These are phyloP conservation scores for Cyprinodon diabolis DNA, from an alignment of 2,797 vertebrate species.

Conservation along the genomic window DNA sequence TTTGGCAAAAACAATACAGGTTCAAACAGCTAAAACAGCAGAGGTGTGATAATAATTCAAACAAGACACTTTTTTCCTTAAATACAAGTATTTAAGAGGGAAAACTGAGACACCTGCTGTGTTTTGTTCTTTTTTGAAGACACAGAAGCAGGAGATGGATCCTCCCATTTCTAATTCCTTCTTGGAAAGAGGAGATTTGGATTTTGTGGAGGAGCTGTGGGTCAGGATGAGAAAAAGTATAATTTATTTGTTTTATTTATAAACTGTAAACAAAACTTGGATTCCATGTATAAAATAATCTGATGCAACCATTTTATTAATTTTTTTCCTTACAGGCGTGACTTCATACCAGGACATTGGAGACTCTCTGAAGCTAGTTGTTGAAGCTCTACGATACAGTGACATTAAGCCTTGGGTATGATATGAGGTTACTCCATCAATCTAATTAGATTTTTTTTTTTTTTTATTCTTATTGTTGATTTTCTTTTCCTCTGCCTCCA, in stretches of 20 bases:
- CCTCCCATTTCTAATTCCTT: constrained; percentile 81
- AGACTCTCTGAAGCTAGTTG: constrained; percentile 86
- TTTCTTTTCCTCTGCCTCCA: constrained; percentile 50
- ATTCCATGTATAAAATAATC: background rate
- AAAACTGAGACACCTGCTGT: background rate
- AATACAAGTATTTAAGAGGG: constrained; percentile 3
- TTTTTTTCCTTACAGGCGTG: constrained; percentile 80
- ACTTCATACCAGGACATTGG: constrained; percentile 89
- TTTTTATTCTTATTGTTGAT: background rate
- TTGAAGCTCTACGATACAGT: constrained; percentile 83
- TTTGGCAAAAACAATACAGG: constrained; percentile 77
- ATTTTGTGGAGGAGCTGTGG: constrained; percentile 96
- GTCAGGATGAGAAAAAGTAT: constrained; percentile 91
- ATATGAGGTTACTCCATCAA: background rate
- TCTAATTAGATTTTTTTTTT: background rate
- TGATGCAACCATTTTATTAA: background rate
- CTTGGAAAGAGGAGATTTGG: constrained; percentile 88
- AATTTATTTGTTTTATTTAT: background rate
- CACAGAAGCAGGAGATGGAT: constrained; percentile 77
- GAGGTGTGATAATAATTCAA: constrained; percentile 74
- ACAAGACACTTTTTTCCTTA: background rate
- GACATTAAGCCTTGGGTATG: constrained; percentile 94
- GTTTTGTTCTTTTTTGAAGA: constrained; percentile 31
- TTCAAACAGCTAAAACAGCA: constrained; percentile 61
- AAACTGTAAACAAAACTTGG: background rate